A percentile compares a stretch with the other conserved stretches of the same genome.
Conservation (phyloP, 2,797 vertebrate species). For the Ptychobarbus kaznakovi region DNA sequence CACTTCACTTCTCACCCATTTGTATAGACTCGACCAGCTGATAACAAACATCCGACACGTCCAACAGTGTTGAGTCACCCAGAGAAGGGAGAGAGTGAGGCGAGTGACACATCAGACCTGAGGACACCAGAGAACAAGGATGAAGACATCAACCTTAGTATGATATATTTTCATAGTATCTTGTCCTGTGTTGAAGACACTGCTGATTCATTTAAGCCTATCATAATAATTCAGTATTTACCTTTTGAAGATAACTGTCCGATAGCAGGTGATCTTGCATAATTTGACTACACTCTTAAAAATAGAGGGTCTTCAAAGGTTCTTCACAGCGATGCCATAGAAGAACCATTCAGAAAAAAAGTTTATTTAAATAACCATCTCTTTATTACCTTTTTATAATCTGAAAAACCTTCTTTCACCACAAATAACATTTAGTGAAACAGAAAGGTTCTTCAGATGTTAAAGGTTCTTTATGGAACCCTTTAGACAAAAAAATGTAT, state of each 20-base stretch:
- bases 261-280: neutral
- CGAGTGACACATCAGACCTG: constrained; percentile 34
- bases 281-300: neutral
- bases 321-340: too few relatives aligned
- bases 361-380: too few relatives aligned
- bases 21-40: constrained; percentile 14
- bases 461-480: too few relatives aligned
- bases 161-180: constrained; percentile 38
- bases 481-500: too few relatives aligned
- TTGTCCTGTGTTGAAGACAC: neutral
- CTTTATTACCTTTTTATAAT: too few relatives aligned
- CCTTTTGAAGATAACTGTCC: neutral
- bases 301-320: too few relatives aligned
- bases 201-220: constrained; percentile 37
- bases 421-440: too few relatives aligned
- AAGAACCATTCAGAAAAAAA: too few relatives aligned
- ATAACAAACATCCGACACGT: constrained; percentile 3
- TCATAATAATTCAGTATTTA: neutral
- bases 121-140: constrained; percentile 36
- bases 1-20: neutral
- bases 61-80: neutral
- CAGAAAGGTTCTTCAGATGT: too few relatives aligned
- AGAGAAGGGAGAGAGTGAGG: constrained; percentile 26
- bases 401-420: too few relatives aligned
- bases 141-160: constrained; percentile 48